A percentile compares a stretch with the other conserved stretches of the same genome.
phyloP scores from a whole-genome alignment of 2,888 invertebrate genomes.

The Ormia ochracea region DNA sequence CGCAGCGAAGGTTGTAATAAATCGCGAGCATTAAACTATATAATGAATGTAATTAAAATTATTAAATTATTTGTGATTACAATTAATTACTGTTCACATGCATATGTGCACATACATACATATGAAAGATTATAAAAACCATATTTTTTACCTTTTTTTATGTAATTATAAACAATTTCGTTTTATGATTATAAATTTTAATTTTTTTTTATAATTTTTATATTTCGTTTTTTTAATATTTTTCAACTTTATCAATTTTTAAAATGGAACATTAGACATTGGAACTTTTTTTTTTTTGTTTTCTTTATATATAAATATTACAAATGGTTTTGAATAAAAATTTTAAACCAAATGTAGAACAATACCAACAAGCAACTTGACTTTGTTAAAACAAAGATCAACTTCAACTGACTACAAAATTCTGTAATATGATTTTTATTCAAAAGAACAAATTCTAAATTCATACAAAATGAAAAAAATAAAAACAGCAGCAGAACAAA shows the following conservation, averaged over 20 bases:
- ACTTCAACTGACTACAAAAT: constrained; percentile 50
- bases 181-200: background rate
- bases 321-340: background rate
- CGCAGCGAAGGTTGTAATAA: background rate
- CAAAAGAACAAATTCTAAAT: constrained; percentile 42
- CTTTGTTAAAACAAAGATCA: constrained; percentile 51
- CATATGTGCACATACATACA: background rate
- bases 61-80: background rate
- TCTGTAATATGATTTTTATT: constrained; percentile 43
- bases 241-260: background rate
- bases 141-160: constrained; percentile 24
- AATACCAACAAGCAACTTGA: constrained; percentile 39
- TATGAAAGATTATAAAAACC: background rate
- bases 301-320: no score
- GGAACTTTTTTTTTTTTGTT: background rate
- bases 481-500: constrained; percentile 8
- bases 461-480: constrained; percentile 23
- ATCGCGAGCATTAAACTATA: background rate
- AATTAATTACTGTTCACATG: background rate
- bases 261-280: constrained; percentile 1
- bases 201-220: background rate
- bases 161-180: background rate
- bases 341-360: background rate
- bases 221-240: background rate
- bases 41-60: background rate